phyloP scores from a whole-genome alignment of 1,140 invertebrate species.

The Aphelinus certus region DNA sequence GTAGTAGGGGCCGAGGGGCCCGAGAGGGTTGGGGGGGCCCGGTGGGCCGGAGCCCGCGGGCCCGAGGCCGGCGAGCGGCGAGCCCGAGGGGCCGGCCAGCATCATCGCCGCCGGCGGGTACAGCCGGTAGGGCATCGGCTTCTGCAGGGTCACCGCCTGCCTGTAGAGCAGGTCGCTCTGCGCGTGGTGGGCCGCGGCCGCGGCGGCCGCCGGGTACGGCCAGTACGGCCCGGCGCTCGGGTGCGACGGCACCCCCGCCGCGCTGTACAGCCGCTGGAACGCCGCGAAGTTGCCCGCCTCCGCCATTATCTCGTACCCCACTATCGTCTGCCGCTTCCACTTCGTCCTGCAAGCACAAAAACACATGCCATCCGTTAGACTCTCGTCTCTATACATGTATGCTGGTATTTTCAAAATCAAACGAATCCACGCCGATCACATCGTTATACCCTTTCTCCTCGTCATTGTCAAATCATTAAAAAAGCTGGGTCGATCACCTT shows the following conservation, averaged over 20 bases:
- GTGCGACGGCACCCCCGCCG: conserved; percentile 63
- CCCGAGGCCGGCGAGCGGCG: conserved; percentile 66
- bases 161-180: conserved; percentile 83
- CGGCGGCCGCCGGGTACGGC: conserved; percentile 64
- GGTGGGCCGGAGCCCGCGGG: conserved; percentile 46
- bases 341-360: conserved; percentile 87
- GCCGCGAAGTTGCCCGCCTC: conserved; percentile 97
- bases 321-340: conserved; percentile 99
- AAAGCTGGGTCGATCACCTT: too few species aligned
- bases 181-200: conserved; percentile 57
- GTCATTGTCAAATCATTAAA: too few species aligned
- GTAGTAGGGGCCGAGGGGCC: conserved; percentile 74
- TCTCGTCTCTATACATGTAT: too few species aligned
- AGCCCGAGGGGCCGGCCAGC: conserved; percentile 71
- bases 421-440: too few species aligned
- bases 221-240: conserved; percentile 72
- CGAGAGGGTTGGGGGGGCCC: conserved; percentile 62
- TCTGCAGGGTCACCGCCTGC: conserved; percentile 85
- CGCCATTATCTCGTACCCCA: conserved; percentile 93
- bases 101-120: conserved; percentile 72
- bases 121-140: conserved; percentile 85
- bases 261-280: conserved; percentile 91
- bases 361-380: too few species aligned
- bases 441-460: too few species aligned
- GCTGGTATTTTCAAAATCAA: too few species aligned